Conservation (phyloP, 2,797 vertebrate species). For the Danio jaintianensis region DNA sequence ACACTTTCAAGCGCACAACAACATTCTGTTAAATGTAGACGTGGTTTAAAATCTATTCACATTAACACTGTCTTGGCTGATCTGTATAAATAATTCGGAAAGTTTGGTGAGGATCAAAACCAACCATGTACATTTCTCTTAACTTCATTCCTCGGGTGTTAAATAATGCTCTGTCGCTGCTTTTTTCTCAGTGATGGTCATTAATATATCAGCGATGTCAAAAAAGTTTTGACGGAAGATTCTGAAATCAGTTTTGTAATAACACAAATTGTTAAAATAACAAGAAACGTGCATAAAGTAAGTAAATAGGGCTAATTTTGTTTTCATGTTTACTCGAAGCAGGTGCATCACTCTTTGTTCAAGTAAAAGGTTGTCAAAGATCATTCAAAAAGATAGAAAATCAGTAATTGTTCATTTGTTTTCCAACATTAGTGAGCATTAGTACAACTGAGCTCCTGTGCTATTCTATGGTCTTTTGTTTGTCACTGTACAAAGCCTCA, state of each 20-base stretch:
- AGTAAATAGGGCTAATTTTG: background rate
- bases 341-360: background rate
- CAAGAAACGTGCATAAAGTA: background rate
- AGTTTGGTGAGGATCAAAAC: constrained; percentile 8
- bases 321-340: background rate
- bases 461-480: constrained; percentile 25
- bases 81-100: constrained; percentile 7
- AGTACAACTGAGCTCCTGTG: background rate
- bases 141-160: background rate
- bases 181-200: background rate
- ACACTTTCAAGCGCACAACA: background rate
- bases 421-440: constrained; percentile 7
- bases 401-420: constrained; percentile 23
- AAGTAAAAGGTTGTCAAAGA: background rate
- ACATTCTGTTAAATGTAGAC: background rate
- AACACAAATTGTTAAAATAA: background rate
- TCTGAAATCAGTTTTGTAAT: background rate
- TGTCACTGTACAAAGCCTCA: background rate
- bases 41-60: background rate
- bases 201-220: background rate
- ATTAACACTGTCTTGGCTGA: background rate
- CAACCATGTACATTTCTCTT: constrained; percentile 9
- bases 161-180: background rate
- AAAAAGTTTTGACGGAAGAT: background rate
- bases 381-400: background rate